Percentiles rank a stretch among this genome's conserved stretches.
Conservation (phyloP, 2,888 invertebrate species). For the Caenorhabditis imperialis region DNA sequence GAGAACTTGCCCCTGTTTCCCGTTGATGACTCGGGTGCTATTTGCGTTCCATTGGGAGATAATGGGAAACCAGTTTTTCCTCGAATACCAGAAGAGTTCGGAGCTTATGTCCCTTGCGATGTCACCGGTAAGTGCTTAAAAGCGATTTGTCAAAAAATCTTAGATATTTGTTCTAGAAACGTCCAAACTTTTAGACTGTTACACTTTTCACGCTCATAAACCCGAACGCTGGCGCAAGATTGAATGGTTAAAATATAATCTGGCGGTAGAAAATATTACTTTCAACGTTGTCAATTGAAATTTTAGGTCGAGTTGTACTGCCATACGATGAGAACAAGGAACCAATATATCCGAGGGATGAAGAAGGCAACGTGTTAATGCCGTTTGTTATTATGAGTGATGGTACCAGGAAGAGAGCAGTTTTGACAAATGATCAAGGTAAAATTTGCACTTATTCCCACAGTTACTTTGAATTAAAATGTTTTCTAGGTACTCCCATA, state of each 20-base stretch:
- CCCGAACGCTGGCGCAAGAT: not conserved
- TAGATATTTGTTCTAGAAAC: conserved; percentile 4
- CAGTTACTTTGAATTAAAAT: too few relatives aligned
- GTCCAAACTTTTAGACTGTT: conserved; percentile 4
- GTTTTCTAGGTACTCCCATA: conserved; percentile 23
- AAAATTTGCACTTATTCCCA: too few relatives aligned
- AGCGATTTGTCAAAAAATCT: not conserved
- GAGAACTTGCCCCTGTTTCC: conserved; percentile 44
- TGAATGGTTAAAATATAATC: not conserved
- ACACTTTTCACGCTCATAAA: not conserved
- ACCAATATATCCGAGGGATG: conserved; percentile 29
- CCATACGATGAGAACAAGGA: conserved; percentile 31
- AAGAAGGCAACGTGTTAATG: conserved; percentile 30
- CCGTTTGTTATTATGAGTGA: conserved; percentile 18
- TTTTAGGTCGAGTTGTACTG: conserved; percentile 35
- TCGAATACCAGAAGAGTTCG: conserved; percentile 18
- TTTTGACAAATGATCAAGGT: conserved; percentile 20
- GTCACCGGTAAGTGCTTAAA: conserved; percentile 21
- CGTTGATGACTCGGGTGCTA: conserved; percentile 36
- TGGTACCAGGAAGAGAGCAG: conserved; percentile 9
- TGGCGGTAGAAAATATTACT: conserved; percentile 27
- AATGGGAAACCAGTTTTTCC: conserved; percentile 44
- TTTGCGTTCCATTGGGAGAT: conserved; percentile 40
- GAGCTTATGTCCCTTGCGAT: conserved; percentile 40
- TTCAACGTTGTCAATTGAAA: conserved; percentile 1